Evolutionary conservation across 2,888 invertebrate genomes (phyloP).

Genomic region (Liodrosophila aerea): DNA sequence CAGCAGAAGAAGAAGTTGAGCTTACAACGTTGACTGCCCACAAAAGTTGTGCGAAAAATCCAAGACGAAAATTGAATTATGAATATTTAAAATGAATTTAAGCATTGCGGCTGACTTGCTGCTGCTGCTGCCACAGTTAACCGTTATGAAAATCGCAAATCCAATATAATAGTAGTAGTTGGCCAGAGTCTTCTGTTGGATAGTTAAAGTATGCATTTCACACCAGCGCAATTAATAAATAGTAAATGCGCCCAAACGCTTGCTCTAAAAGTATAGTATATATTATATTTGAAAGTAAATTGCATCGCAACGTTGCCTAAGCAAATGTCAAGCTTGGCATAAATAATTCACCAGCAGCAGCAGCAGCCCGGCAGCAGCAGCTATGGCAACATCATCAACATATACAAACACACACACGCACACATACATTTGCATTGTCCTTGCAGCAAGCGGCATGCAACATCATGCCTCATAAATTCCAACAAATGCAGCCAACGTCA

Average conservation of each 20-base stretch:
- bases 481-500: conserved; percentile 60
- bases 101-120: conserved; percentile 38
- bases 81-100: conserved; percentile 74
- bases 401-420: conserved; percentile 46
- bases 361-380: conserved; percentile 42
- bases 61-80: conserved; percentile 71
- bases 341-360: conserved; percentile 69
- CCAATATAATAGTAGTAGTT: conserved; percentile 10
- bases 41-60: conserved; percentile 64
- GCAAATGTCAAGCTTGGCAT: conserved; percentile 74
- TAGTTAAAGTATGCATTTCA: conserved; percentile 16
- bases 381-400: conserved; percentile 73
- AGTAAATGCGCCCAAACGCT: conserved; percentile 58
- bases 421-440: conserved; percentile 63
- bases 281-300: conserved; percentile 32
- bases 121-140: neutral
- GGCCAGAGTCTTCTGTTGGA: neutral
- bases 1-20: conserved; percentile 12
- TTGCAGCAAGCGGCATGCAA: conserved; percentile 51
- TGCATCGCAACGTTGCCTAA: conserved; percentile 51
- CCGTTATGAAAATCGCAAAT: conserved; percentile 33
- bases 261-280: conserved; percentile 46
- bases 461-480: conserved; percentile 73
- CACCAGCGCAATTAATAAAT: conserved; percentile 66
- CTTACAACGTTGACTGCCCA: conserved; percentile 58